These are phyloP conservation scores for Drosophila antonietae DNA, from an alignment of 2,888 invertebrate species.

Conservation along the genomic window DNA sequence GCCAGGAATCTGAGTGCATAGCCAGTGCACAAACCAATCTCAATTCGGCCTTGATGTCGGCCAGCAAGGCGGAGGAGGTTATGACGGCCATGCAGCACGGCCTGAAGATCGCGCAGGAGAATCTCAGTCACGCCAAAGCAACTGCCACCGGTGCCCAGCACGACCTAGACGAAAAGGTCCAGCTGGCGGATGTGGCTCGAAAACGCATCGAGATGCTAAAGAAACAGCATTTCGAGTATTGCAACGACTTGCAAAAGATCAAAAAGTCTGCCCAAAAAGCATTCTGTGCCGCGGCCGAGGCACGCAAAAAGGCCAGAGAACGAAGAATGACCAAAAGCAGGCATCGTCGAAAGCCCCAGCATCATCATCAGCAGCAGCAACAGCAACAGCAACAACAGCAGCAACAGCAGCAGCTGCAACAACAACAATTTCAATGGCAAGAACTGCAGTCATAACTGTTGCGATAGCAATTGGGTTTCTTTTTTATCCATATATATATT, in stretches of 20 bases:
- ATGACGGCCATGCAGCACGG: constrained; percentile 84
- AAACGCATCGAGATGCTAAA: constrained; percentile 88
- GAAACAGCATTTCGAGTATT: constrained; percentile 87
- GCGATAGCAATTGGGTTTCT: background rate
- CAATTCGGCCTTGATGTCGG: constrained; percentile 87
- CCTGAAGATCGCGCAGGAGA: constrained; percentile 85
- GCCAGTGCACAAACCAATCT: constrained; percentile 87
- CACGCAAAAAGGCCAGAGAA: constrained; percentile 85
- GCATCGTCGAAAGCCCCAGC: background rate
- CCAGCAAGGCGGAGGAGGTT: constrained; percentile 87
- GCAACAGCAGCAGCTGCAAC: background rate
- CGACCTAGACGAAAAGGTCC: constrained; percentile 88
- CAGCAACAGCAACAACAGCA: background rate
- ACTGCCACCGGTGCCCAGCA: constrained; percentile 87
- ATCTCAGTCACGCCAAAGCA: constrained; percentile 87
- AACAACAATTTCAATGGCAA: background rate
- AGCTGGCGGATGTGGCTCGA: constrained; percentile 88
- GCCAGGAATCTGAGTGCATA: constrained; percentile 87
- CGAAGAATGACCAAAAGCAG: constrained; percentile 5
- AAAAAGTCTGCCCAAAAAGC: constrained; percentile 89
- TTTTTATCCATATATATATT: background rate
- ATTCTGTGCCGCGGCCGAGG: constrained; percentile 88
- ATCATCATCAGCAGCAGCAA: background rate
- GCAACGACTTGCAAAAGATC: constrained; percentile 88
- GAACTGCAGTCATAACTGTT: background rate